Percentiles rank a stretch among this genome's conserved stretches.
Conservation (phyloP, 2,888 invertebrate species). For the Argyresthia goedartella region DNA sequence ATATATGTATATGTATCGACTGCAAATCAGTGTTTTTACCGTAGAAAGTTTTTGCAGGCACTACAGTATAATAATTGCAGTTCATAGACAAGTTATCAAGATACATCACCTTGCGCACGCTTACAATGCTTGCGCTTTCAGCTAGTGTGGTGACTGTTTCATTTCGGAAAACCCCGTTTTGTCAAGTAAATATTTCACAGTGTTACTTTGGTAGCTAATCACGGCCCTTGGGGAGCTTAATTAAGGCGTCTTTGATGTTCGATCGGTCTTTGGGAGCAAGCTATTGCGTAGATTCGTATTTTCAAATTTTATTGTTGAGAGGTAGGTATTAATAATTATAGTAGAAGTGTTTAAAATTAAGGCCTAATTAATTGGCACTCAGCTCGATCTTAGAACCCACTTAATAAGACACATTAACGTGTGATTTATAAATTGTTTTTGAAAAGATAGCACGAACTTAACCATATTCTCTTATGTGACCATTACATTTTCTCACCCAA, state of each 20-base stretch:
- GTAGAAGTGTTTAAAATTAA: too few species aligned
- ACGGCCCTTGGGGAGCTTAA: slow-evolving; percentile 57
- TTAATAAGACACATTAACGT: neutral
- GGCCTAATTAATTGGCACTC: too few species aligned
- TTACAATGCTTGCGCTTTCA: too few species aligned
- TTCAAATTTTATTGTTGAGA: neutral
- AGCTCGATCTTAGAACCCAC: neutral
- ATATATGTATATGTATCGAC: too few species aligned
- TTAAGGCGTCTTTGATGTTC: slow-evolving; percentile 65
- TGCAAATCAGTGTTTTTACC: too few species aligned
- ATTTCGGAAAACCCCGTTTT: neutral
- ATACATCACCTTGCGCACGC: too few species aligned
- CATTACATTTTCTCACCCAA: neutral
- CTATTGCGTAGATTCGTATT: neutral
- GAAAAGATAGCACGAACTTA: neutral
- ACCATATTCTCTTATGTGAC: neutral
- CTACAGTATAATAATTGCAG: too few species aligned
- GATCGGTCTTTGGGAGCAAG: slow-evolving; percentile 53
- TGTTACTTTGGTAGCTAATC: slow-evolving; percentile 53
- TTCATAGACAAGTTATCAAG: too few species aligned
- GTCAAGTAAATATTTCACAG: slow-evolving; percentile 55
- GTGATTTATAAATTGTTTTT: neutral
- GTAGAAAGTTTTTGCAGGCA: too few species aligned
- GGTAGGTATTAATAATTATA: too few species aligned
- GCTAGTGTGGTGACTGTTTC: too few species aligned